Evolutionary conservation across 2,888 invertebrate genomes (phyloP).

Genomic region (Rambutsinella grinnellia): DNA sequence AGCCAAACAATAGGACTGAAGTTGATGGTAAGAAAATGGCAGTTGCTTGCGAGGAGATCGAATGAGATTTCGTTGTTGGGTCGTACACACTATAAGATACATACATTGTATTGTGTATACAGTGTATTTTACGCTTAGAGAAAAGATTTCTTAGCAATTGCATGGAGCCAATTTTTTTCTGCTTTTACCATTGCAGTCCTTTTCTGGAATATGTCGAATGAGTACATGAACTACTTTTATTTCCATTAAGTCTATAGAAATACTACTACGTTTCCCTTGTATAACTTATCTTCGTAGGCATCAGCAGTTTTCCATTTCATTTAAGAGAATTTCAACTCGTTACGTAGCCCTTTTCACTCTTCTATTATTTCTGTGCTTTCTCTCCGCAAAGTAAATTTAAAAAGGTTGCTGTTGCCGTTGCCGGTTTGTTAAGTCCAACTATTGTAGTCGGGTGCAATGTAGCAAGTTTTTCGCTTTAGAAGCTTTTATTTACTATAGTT

Average conservation of each 20-base stretch:
- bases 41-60: neutral
- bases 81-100: neutral
- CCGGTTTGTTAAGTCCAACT: too few relatives aligned
- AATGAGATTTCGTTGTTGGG: constrained; percentile 12
- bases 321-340: constrained; percentile 25
- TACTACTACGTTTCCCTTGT: too few relatives aligned
- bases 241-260: too few relatives aligned
- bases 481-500: too few relatives aligned
- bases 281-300: constrained; percentile 43
- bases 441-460: too few relatives aligned
- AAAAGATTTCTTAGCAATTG: constrained; percentile 35
- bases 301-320: constrained; percentile 54
- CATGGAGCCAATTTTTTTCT: constrained; percentile 48
- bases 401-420: neutral
- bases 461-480: too few relatives aligned
- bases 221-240: neutral
- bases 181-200: constrained; percentile 30
- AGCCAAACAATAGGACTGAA: constrained; percentile 38
- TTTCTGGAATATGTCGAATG: too few relatives aligned
- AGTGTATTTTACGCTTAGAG: constrained; percentile 32
- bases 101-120: neutral
- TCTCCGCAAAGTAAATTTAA: neutral
- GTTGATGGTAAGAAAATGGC: constrained; percentile 32
- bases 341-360: neutral
- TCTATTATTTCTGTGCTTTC: constrained; percentile 35